Evolutionary conservation across 2,113 vertebrate genomes (phyloP).

Genomic region (Arizona elegans): DNA sequence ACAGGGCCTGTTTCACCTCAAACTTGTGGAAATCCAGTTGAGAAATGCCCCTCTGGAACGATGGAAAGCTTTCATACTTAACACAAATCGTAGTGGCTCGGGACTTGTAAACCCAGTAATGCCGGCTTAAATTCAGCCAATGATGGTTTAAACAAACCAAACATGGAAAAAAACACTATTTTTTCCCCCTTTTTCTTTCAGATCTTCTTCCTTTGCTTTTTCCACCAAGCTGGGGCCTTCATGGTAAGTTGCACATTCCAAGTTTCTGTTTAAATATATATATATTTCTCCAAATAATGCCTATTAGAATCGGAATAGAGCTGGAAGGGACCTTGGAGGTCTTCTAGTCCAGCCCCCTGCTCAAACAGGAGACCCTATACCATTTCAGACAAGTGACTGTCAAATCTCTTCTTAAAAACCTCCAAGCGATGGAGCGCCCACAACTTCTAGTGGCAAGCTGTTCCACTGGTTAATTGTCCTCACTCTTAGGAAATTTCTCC

Average conservation of each 20-base stretch:
- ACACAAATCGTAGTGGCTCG: neutral
- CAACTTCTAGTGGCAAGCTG: too few species aligned
- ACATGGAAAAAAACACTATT: neutral
- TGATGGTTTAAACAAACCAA: neutral
- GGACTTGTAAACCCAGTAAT: neutral
- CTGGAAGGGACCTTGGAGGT: too few species aligned
- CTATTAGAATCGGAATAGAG: neutral
- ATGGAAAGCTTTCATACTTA: neutral
- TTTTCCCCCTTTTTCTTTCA: neutral
- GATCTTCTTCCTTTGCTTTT: slow-evolving; percentile 16
- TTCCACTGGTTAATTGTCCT: too few species aligned
- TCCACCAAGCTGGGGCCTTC: neutral
- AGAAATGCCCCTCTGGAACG: neutral
- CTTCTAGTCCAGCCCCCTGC: too few species aligned
- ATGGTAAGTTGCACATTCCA: neutral
- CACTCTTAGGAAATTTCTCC: too few species aligned
- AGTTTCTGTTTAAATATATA: neutral
- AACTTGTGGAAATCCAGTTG: neutral
- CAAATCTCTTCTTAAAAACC: too few species aligned
- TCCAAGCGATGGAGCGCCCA: too few species aligned
- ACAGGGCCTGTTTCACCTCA: neutral
- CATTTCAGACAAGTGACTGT: too few species aligned
- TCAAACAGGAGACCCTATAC: too few species aligned
- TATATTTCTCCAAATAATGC: neutral
- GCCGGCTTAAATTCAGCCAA: neutral